These are phyloP conservation scores for Lerista edwardsae DNA, from an alignment of 2,797 vertebrate genomes.

Conservation along the genomic window DNA sequence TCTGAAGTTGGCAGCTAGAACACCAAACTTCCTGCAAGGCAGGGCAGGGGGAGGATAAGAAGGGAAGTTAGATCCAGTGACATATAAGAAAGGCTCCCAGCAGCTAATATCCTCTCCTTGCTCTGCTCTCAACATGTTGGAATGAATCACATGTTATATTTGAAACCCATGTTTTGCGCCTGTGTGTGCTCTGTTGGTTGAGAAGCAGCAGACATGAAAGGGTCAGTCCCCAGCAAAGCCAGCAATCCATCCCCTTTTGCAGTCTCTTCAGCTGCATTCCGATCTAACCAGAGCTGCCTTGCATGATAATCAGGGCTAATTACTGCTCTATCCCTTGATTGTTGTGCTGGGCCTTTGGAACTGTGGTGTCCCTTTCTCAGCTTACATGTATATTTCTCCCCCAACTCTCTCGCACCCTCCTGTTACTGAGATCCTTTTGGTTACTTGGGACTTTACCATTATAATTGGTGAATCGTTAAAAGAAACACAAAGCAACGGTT, in stretches of 20 bases:
- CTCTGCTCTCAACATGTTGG: slow-evolving; percentile 32
- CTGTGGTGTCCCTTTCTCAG: slow-evolving; percentile 66
- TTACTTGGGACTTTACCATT: slow-evolving; percentile 46
- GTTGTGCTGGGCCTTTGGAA: slow-evolving; percentile 75
- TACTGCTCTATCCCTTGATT: slow-evolving; percentile 77
- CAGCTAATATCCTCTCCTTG: neutral
- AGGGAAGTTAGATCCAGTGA: neutral
- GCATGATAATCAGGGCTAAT: slow-evolving; percentile 84
- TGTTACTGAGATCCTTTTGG: slow-evolving; percentile 30
- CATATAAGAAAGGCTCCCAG: neutral
- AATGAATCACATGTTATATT: slow-evolving; percentile 47
- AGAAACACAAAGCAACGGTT: slow-evolving; percentile 35
- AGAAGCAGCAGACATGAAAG: slow-evolving; percentile 77
- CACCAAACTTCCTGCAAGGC: neutral
- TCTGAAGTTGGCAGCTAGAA: neutral
- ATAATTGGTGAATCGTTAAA: slow-evolving; percentile 59
- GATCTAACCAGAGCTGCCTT: slow-evolving; percentile 77
- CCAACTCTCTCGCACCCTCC: slow-evolving; percentile 21
- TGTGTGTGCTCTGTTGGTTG: slow-evolving; percentile 55
- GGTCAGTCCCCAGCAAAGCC: slow-evolving; percentile 67
- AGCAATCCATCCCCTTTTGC: slow-evolving; percentile 71
- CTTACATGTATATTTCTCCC: slow-evolving; percentile 60
- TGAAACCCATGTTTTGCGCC: slow-evolving; percentile 20
- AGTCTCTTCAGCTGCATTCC: slow-evolving; percentile 77
- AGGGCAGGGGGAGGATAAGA: neutral